phyloP scores from a whole-genome alignment of 2,797 vertebrate genomes.

The Cryptoprocta ferox region DNA sequence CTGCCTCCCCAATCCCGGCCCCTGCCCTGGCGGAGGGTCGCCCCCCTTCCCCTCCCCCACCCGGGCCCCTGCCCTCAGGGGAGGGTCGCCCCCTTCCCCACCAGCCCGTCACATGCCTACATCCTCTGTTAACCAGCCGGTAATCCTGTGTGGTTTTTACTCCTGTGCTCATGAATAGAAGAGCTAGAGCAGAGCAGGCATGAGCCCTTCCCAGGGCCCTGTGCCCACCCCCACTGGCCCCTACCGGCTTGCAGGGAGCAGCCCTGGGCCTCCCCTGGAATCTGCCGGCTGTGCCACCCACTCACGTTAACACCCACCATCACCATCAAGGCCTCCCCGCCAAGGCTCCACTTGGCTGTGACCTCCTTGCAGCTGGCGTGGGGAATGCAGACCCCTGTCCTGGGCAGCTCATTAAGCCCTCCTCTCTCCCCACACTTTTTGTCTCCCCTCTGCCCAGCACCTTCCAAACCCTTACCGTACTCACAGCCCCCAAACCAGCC shows the following conservation, averaged over 20 bases:
- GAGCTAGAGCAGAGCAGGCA: background rate
- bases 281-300: background rate
- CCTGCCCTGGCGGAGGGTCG: background rate
- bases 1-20: background rate
- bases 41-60: background rate
- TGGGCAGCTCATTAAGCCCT: accelerated
- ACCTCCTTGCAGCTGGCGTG: background rate
- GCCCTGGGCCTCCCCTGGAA: background rate
- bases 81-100: background rate
- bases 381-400: background rate
- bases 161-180: conserved; percentile 65
- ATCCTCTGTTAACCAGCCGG: background rate
- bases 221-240: background rate
- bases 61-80: background rate
- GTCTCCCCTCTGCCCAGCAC: conserved; percentile 59
- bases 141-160: conserved; percentile 75
- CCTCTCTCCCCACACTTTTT: background rate
- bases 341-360: background rate
- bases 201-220: conserved; percentile 48
- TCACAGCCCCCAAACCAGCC: background rate
- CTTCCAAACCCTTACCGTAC: conserved; percentile 12
- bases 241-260: background rate
- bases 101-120: background rate
- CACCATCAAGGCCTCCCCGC: background rate
- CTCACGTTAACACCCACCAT: background rate